phyloP scores from a whole-genome alignment of 2,797 vertebrate genomes.

The Sebastes minor region DNA sequence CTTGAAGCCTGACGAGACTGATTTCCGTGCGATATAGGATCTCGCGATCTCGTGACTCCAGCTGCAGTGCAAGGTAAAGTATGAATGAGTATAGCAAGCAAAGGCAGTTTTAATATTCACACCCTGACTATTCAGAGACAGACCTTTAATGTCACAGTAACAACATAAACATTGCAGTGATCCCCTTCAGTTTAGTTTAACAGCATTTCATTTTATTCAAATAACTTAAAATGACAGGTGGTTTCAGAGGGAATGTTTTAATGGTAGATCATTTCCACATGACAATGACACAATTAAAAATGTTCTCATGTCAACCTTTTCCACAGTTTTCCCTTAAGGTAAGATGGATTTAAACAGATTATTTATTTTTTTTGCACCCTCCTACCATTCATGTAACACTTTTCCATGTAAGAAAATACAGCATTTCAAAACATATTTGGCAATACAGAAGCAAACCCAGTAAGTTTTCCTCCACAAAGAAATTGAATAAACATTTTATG shows the following conservation, averaged over 20 bases:
- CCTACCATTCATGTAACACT: slow-evolving; percentile 80
- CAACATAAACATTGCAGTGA: too few species aligned
- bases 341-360: slow-evolving; percentile 68
- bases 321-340: slow-evolving; percentile 71
- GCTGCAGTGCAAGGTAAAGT: too few species aligned
- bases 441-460: slow-evolving; percentile 84
- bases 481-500: slow-evolving; percentile 69
- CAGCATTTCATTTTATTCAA: slow-evolving; percentile 5
- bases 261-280: slow-evolving; percentile 85
- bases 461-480: slow-evolving; percentile 76
- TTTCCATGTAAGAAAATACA: slow-evolving; percentile 86
- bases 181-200: neutral
- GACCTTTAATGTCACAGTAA: too few species aligned
- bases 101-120: too few species aligned
- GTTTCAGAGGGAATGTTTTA: slow-evolving; percentile 88
- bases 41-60: too few species aligned
- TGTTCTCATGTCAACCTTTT: slow-evolving; percentile 74
- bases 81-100: too few species aligned
- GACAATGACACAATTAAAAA: slow-evolving; percentile 81
- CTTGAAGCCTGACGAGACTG: accelerated
- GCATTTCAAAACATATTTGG: slow-evolving; percentile 85
- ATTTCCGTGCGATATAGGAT: accelerated
- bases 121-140: too few species aligned
- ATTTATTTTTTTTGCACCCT: slow-evolving; percentile 50
- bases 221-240: slow-evolving; percentile 38